Base-by-base conservation (phyloP, 2,888 invertebrate species). In the Tridacna gigas region DNA sequence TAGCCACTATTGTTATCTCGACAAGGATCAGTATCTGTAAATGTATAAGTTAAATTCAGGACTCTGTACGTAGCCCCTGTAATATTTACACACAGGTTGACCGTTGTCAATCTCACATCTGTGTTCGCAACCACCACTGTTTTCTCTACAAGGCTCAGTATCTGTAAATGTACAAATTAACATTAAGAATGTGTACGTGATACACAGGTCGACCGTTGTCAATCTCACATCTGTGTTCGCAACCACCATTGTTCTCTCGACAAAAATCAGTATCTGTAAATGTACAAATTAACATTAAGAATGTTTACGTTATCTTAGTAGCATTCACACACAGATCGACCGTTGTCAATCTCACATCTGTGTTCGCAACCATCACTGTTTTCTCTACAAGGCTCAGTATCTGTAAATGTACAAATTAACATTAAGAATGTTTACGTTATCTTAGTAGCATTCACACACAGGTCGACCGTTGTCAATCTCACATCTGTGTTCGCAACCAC, bases 311-410 rank as follows among this genome's bases (percentile, higher is more conserved):
- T n/a, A 84, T 95, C n/a, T n/a, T n/a, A n/a, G n/a, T n/a, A n/a
- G n/a, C n/a, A n/a, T n/a, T n/a, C n/a, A 84, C 51, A 77, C 45
- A 15, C n/a, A n/a, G n/a, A n/a, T n/a, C n/a, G n/a, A n/a, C n/a
- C n/a, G n/a, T n/a, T n/a, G n/a, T n/a, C n/a, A n/a, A n/a, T 60
- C 91, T 89, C n/a, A n/a, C n/a, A n/a, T n/a, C n/a, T n/a, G n/a
- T n/a, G n/a, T n/a, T n/a, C n/a, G n/a, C n/a, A n/a, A 4, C 93
- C 92, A 89, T 95, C 95, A 0, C 91, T 88, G 67, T 93, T 93
- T n/a, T 95, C 91, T 63, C 92, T 92, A 88, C 94, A 95, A 15
- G 95, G n/a, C n/a, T n/a, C n/a, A n/a, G n/a, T n/a, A n/a, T n/a
- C n/a, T n/a, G n/a, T n/a, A n/a, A n/a, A n/a, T n/a, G n/a, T n/a